These are phyloP conservation scores for Nycticryphes semicollaris DNA, from an alignment of 2,113 vertebrate genomes.

Conservation along the genomic window DNA sequence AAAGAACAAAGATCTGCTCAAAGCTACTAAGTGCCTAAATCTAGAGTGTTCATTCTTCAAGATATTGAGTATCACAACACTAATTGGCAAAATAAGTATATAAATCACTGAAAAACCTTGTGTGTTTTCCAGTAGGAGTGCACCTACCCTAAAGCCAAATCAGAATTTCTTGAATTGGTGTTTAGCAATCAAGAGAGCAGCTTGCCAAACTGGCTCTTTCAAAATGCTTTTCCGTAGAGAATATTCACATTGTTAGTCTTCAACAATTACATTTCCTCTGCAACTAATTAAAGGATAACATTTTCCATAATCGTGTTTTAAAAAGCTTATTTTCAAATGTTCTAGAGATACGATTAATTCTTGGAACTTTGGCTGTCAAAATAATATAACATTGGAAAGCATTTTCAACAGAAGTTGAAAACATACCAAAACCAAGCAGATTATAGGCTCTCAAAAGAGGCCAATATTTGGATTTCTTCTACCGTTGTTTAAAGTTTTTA, in stretches of 20 bases:
- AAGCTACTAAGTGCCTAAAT: constrained; percentile 31
- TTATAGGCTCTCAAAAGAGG: background rate
- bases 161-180: background rate
- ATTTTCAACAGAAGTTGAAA: background rate
- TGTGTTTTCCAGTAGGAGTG: background rate
- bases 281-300: background rate
- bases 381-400: background rate
- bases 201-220: background rate
- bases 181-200: background rate
- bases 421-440: background rate
- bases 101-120: constrained; percentile 5
- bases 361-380: background rate
- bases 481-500: background rate
- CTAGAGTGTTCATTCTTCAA: constrained; percentile 5
- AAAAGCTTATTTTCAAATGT: background rate
- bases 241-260: background rate
- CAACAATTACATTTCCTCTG: background rate
- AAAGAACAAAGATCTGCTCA: constrained; percentile 24
- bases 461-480: background rate
- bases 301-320: background rate
- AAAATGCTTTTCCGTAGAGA: background rate
- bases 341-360: background rate
- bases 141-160: background rate
- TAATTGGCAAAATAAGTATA: background rate
- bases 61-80: background rate